phyloP scores from a whole-genome alignment of 2,113 vertebrate species.

The Psettodes erumei region DNA sequence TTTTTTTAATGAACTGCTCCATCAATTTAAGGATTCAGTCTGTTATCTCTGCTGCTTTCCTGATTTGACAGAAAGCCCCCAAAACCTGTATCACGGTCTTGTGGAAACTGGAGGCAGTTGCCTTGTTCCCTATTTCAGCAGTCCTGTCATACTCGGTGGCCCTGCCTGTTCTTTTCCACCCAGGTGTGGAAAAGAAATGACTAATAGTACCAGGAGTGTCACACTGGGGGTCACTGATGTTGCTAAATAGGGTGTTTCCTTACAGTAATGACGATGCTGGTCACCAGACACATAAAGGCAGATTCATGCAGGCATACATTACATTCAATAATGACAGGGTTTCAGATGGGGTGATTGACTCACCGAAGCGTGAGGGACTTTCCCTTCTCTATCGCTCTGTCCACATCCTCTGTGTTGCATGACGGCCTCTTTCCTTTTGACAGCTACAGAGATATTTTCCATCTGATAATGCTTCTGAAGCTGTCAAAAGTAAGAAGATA shows the following conservation, averaged over 20 bases:
- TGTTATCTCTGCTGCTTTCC: no score
- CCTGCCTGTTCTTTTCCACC: background rate
- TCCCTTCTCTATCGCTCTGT: background rate
- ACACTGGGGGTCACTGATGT: background rate
- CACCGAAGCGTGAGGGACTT: conserved; percentile 2
- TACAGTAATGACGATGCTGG: conserved; percentile 4
- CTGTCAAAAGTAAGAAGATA: background rate
- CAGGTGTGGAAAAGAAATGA: conserved; percentile 20
- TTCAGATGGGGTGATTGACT: conserved; percentile 5
- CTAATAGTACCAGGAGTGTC: background rate
- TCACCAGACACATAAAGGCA: background rate
- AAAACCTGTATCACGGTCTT: background rate
- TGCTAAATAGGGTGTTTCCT: conserved; percentile 6
- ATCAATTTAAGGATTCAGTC: background rate
- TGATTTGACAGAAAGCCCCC: background rate
- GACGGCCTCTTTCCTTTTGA: conserved; percentile 19
- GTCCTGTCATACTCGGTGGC: background rate
- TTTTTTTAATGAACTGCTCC: background rate
- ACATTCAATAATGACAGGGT: conserved; percentile 8
- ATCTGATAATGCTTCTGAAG: background rate
- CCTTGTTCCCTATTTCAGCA: background rate
- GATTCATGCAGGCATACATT: background rate
- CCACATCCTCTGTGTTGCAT: conserved; percentile 21
- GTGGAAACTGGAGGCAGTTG: background rate
- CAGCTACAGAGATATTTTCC: conserved; percentile 17